A percentile compares a stretch with the other conserved stretches of the same genome.
phyloP scores from a whole-genome alignment of 2,113 vertebrate species.

The Myrmophylax atrothorax region DNA sequence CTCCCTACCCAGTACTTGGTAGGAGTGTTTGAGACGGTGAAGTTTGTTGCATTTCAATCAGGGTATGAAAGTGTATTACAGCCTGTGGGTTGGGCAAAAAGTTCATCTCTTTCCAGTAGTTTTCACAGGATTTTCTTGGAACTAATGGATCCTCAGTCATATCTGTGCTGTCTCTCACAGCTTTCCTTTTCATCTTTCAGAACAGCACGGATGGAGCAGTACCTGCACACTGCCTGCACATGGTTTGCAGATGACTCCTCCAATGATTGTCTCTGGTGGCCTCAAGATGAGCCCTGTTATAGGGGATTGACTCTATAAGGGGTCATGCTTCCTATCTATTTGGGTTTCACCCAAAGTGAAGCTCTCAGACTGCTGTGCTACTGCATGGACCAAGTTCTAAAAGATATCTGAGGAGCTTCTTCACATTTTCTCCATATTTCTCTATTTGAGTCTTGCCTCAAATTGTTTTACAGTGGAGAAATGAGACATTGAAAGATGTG shows the following conservation, averaged over 20 bases:
- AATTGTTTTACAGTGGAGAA: neutral
- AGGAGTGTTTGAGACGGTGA: neutral
- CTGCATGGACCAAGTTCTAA: neutral
- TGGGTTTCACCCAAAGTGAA: neutral
- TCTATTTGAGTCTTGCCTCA: neutral
- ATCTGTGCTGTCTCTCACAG: neutral
- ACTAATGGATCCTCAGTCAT: neutral
- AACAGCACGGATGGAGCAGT: neutral
- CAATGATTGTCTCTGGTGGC: neutral
- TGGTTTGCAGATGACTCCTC: neutral
- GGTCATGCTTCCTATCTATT: neutral
- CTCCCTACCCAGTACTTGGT: neutral
- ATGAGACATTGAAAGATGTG: neutral
- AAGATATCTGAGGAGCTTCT: neutral
- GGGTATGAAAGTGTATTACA: neutral
- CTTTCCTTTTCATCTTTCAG: neutral
- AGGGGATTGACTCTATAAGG: neutral
- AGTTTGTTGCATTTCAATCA: neutral
- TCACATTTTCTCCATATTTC: neutral
- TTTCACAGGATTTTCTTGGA: neutral
- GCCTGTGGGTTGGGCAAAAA: neutral
- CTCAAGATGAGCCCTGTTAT: neutral
- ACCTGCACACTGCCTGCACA: neutral
- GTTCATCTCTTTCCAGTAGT: neutral
- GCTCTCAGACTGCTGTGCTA: neutral